Evolutionary conservation across 1,140 invertebrate genomes (phyloP).

Genomic region (Drosophila chauvacae): DNA sequence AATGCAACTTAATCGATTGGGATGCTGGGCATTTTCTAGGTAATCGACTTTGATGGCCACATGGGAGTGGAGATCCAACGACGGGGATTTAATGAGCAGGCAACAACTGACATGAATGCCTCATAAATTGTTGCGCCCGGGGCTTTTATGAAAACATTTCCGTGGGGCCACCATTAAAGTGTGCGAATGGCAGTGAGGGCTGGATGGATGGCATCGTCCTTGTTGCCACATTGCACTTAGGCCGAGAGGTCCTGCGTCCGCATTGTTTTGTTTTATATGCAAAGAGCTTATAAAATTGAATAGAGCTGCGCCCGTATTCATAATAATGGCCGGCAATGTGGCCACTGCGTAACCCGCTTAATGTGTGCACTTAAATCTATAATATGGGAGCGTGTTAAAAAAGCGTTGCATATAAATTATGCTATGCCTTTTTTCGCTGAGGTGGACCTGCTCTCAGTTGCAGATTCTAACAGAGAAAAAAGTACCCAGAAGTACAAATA

Average conservation of each 20-base stretch:
- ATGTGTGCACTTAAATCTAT: constrained; percentile 78
- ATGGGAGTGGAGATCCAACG: constrained; percentile 17
- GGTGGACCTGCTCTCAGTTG: constrained; percentile 28
- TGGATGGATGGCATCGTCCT: constrained; percentile 3
- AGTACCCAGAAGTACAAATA: too few relatives aligned
- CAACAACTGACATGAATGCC: constrained; percentile 57
- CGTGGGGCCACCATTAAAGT: constrained; percentile 45
- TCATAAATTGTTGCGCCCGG: constrained; percentile 61
- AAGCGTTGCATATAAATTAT: constrained; percentile 67
- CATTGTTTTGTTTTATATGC: constrained; percentile 64
- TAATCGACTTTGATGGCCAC: constrained; percentile 77
- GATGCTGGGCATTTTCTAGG: constrained; percentile 72
- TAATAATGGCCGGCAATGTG: constrained; percentile 53
- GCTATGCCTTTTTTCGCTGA: constrained; percentile 30
- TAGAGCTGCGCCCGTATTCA: constrained; percentile 55
- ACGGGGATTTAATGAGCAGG: constrained; percentile 48
- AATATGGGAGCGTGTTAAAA: constrained; percentile 69
- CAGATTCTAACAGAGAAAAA: background rate
- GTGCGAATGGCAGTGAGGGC: constrained; percentile 31
- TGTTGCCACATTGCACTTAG: constrained; percentile 52
- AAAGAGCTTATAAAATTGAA: constrained; percentile 73
- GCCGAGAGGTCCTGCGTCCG: constrained; percentile 24
- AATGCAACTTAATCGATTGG: constrained; percentile 75
- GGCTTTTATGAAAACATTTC: constrained; percentile 71
- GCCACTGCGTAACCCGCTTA: constrained; percentile 50